Base-by-base conservation (phyloP, 2,797 vertebrate genomes). In the Rhyacichthys aspro region DNA sequence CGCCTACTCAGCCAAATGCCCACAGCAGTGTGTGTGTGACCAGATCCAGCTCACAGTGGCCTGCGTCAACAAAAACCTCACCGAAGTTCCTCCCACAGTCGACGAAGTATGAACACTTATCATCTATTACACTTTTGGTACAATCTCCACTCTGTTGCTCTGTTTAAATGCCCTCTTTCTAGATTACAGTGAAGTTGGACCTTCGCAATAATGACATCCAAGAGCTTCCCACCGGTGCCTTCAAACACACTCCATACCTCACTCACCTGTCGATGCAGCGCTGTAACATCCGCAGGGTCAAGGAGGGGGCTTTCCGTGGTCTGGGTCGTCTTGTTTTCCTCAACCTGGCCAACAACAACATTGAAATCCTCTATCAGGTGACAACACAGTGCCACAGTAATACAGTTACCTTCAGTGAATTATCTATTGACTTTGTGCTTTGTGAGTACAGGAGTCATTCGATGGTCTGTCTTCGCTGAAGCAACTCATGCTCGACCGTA, bases 181-280 rank as follows among this genome's bases (percentile, higher is more conserved):
- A 98, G 96, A 93, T 92, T 57, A 98, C 95, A 1, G 94, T 95
- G 66, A 93, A 92, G 56, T 84, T 98, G 75, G 93, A 96, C 76
- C 91, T 99, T 39, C 86, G 78, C 44, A 91, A 92, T 43, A 98
- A 97, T 58, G 55, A 87, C 81, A 85, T 98, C 62, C 89, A 76
- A 1, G 85, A 81, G 38, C 84, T 98, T n/a, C 84, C 90, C 0
- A 81, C 72, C 0, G 88, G 92, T 10, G 90, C 93, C 9, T 98
- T 99, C 82, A 89, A 54, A 42, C 73, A 88, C 68, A 94, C 92
- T 1, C 96, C 94, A 0, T 91, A 96, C 71, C 91, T 99, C 74
- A 97, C 94, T 0, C 94, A 95, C 44, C 89, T 98, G 80, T 93
- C 93, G 1, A 78, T 98, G 76, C 94, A 94, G 84, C 89, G 59